A percentile compares a stretch with the other conserved stretches of the same genome.
Conservation (phyloP, 2,113 vertebrate species). For the Stigmatopora nigra region DNA sequence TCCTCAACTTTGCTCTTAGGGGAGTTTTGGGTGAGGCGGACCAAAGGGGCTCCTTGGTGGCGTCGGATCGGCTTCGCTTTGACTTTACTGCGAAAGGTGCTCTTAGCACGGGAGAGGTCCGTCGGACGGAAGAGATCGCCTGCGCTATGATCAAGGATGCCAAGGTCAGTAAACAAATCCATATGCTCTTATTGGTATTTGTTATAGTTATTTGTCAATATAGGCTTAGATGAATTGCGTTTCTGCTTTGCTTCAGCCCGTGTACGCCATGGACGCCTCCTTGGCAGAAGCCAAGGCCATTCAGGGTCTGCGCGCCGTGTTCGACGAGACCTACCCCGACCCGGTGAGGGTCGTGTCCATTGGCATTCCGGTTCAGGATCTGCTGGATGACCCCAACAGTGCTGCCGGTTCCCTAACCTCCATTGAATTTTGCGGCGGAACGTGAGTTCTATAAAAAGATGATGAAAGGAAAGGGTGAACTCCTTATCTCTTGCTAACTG, state of each 20-base stretch:
- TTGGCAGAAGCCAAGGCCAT: slow-evolving; percentile 90
- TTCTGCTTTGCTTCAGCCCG: slow-evolving; percentile 60
- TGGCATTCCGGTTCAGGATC: slow-evolving; percentile 80
- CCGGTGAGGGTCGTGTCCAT: slow-evolving; percentile 93
- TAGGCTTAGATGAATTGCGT: not conserved
- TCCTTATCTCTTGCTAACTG: not conserved
- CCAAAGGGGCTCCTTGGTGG: slow-evolving; percentile 91
- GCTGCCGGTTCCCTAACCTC: slow-evolving; percentile 83
- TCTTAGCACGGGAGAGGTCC: slow-evolving; percentile 82
- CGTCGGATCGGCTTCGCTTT: slow-evolving; percentile 86
- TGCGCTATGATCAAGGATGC: slow-evolving; percentile 80
- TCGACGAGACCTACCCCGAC: slow-evolving; percentile 96
- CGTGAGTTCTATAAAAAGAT: slow-evolving; percentile 73
- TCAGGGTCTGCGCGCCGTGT: slow-evolving; percentile 91
- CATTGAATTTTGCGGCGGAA: slow-evolving; percentile 94
- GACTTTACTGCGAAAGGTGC: slow-evolving; percentile 96
- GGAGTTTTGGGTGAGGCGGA: slow-evolving; percentile 90
- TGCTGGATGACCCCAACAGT: slow-evolving; percentile 83
- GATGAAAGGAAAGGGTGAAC: not conserved
- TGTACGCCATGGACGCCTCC: slow-evolving; percentile 83
- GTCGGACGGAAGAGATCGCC: slow-evolving; percentile 77
- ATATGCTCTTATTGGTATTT: too few species aligned
- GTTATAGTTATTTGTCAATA: not conserved
- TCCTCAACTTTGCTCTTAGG: slow-evolving; percentile 90
- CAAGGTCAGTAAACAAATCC: slow-evolving; percentile 69